These are phyloP conservation scores for Drosophila emarginata DNA, from an alignment of 2,888 invertebrate species.

Conservation along the genomic window DNA sequence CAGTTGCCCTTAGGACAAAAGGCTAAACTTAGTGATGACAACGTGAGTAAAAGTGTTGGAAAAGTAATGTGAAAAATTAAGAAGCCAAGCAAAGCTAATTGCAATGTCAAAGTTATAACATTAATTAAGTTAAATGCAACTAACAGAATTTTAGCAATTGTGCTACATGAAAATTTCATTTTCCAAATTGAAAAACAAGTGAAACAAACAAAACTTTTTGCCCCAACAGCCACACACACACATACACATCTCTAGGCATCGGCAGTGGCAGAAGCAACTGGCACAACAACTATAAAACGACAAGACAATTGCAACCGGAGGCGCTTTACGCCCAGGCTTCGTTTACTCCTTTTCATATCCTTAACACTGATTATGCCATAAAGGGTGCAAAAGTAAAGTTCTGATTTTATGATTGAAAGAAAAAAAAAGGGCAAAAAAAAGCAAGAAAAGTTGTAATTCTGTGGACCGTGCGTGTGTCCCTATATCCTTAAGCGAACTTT, in stretches of 20 bases:
- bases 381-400: slow-evolving; percentile 67
- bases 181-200: slow-evolving; percentile 7
- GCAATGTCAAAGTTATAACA: neutral
- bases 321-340: slow-evolving; percentile 40
- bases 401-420: slow-evolving; percentile 74
- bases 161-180: neutral
- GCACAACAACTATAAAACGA: slow-evolving; percentile 67
- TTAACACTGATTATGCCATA: slow-evolving; percentile 67
- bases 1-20: slow-evolving; percentile 38
- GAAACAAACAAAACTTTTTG: slow-evolving; percentile 9
- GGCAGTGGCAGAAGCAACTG: slow-evolving; percentile 34
- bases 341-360: slow-evolving; percentile 24
- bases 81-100: no score
- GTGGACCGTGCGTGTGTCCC: slow-evolving; percentile 4
- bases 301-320: slow-evolving; percentile 68
- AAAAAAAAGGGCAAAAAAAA: slow-evolving; percentile 43
- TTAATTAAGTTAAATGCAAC: neutral
- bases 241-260: slow-evolving; percentile 42
- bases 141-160: neutral
- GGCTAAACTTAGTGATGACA: slow-evolving; percentile 51
- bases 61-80: neutral
- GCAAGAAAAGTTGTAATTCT: neutral
- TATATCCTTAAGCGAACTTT: neutral
- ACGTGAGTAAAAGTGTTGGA: neutral
- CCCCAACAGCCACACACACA: slow-evolving; percentile 7